phyloP scores from a whole-genome alignment of 1,140 invertebrate species.

The Caerostris extrusa region DNA sequence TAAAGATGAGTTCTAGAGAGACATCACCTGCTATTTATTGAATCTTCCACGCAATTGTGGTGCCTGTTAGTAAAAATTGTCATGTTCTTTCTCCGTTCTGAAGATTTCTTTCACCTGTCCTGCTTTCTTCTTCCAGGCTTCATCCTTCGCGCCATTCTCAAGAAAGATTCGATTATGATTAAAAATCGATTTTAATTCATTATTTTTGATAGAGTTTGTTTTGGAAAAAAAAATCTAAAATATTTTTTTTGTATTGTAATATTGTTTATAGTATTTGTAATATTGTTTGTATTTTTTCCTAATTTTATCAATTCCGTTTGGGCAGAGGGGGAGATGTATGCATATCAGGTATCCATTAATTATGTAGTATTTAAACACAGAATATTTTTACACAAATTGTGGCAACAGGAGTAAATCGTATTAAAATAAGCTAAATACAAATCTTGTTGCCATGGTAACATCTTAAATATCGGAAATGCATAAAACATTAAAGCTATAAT shows the following conservation, averaged over 20 bases:
- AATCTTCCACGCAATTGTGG: not conserved
- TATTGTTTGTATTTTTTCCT: no score
- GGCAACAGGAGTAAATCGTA: no score
- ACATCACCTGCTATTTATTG: constrained; percentile 45
- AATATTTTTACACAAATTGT: no score
- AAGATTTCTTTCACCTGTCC: constrained; percentile 22
- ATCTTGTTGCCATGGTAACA: no score
- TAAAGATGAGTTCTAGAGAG: not conserved
- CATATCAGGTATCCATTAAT: no score
- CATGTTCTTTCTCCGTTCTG: constrained; percentile 39
- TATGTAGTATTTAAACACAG: no score
- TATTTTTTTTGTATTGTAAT: not conserved
- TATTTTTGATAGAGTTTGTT: not conserved
- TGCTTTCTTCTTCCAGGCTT: not conserved
- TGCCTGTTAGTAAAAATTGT: constrained; percentile 52
- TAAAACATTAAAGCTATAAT: no score
- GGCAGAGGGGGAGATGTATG: no score
- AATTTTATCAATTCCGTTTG: no score
- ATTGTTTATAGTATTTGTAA: no score
- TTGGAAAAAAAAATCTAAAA: not conserved
- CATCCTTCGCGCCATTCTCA: not conserved
- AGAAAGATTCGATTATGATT: not conserved
- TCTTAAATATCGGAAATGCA: no score
- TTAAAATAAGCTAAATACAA: no score
- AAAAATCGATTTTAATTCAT: not conserved